Percentiles rank a stretch among this genome's conserved stretches.
Evolutionary conservation across 2,888 invertebrate species (phyloP).

Genomic region (Hecatera dysodea): DNA sequence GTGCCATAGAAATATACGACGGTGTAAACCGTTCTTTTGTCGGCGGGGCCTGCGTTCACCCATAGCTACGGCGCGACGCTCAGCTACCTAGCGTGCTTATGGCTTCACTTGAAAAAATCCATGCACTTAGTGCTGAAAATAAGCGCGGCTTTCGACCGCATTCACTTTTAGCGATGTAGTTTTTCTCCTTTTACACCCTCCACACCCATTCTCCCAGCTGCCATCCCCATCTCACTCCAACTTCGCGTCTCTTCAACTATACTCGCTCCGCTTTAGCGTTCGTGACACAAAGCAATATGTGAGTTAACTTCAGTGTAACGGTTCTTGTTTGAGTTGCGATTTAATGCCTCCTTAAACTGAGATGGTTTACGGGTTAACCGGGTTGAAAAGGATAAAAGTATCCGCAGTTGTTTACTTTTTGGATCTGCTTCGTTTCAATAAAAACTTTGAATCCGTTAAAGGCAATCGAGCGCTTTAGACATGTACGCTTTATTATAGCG

Average conservation of each 20-base stretch:
- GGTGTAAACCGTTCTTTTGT: constrained; percentile 60
- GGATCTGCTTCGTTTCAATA: constrained; percentile 83
- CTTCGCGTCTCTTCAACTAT: constrained; percentile 81
- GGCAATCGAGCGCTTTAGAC: constrained; percentile 77
- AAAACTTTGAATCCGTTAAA: constrained; percentile 85
- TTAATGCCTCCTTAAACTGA: constrained; percentile 91
- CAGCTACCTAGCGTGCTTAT: constrained; percentile 76
- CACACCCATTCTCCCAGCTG: constrained; percentile 86
- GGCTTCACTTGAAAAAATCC: constrained; percentile 90
- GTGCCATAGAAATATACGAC: constrained; percentile 44
- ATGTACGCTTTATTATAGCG: constrained; percentile 72
- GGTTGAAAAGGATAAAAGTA: constrained; percentile 89
- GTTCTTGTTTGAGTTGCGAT: constrained; percentile 91
- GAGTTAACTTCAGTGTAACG: constrained; percentile 90
- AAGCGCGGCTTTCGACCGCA: constrained; percentile 91
- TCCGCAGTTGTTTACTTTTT: constrained; percentile 87
- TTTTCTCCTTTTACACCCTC: constrained; percentile 90
- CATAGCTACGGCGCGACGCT: constrained; percentile 51
- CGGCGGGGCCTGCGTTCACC: constrained; percentile 35
- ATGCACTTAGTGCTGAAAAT: constrained; percentile 90
- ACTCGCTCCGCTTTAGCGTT: constrained; percentile 87
- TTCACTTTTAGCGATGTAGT: constrained; percentile 91
- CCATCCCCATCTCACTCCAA: constrained; percentile 84
- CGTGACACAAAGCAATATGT: constrained; percentile 91
- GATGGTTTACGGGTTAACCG: constrained; percentile 91